A percentile compares a stretch with the other conserved stretches of the same genome.
Evolutionary conservation across 2,113 vertebrate genomes (phyloP).

Genomic region (Gallinago undulata): DNA sequence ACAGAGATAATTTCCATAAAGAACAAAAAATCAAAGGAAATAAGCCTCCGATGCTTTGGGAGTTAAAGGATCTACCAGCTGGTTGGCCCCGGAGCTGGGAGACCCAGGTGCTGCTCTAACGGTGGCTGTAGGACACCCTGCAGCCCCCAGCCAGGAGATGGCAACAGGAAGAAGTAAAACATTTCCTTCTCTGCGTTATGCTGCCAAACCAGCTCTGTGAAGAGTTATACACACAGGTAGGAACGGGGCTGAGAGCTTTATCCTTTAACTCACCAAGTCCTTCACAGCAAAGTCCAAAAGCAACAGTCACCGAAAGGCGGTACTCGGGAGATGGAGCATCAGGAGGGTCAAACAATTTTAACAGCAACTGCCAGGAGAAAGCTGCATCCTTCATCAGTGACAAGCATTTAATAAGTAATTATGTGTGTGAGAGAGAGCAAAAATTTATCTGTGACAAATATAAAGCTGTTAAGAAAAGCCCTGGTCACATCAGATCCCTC

Average conservation of each 20-base stretch:
- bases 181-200: background rate
- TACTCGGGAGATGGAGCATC: background rate
- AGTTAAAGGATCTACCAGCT: background rate
- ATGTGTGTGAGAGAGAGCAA: accelerated
- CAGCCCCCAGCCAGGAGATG: accelerated
- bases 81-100: background rate
- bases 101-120: background rate
- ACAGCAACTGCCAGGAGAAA: background rate
- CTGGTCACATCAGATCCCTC: background rate
- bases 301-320: background rate
- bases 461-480: background rate
- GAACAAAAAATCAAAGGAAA: background rate
- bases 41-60: background rate
- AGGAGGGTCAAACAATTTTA: background rate
- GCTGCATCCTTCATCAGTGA: background rate
- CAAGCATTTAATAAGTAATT: accelerated
- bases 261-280: background rate
- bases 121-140: too few species aligned
- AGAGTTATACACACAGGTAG: background rate
- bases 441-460: background rate
- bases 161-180: background rate
- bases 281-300: background rate
- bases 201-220: background rate
- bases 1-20: background rate
- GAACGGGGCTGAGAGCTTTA: background rate